A percentile compares a stretch with the other conserved stretches of the same genome.
Conservation (phyloP, 2,888 invertebrate species). For the Stenchaetothrips biformis region DNA sequence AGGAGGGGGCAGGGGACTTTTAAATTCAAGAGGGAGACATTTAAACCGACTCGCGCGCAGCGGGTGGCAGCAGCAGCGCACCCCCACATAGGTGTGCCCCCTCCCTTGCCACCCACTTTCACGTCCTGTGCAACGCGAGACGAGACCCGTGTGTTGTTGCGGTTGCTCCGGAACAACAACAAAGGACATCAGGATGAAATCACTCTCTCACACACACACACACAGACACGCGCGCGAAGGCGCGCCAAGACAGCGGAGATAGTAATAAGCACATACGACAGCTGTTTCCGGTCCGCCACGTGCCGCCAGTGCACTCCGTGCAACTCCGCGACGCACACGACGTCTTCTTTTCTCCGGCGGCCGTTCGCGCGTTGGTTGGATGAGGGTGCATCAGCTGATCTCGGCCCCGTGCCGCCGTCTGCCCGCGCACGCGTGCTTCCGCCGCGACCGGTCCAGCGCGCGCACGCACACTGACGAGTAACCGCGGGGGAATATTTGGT, state of each 20-base stretch:
- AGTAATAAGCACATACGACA: neutral
- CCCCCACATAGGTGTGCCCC: too few species aligned
- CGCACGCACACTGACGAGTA: too few species aligned
- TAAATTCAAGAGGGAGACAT: neutral
- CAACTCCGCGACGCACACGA: neutral
- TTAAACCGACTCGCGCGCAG: neutral
- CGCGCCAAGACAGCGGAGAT: neutral
- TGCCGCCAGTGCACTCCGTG: neutral
- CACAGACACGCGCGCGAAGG: neutral
- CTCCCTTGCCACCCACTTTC: neutral
- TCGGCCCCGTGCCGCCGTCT: neutral
- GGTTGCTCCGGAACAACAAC: conserved; percentile 8
- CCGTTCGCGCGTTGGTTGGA: too few species aligned
- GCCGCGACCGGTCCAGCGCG: too few species aligned
- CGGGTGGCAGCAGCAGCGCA: neutral
- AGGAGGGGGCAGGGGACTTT: neutral
- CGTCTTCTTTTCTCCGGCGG: too few species aligned
- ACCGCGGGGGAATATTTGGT: too few species aligned
- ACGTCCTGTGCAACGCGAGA: neutral
- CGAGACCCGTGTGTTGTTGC: neutral
- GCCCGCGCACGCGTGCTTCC: neutral
- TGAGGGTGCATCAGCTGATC: too few species aligned
- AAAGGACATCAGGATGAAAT: neutral
- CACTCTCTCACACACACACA: neutral
- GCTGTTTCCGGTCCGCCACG: conserved; percentile 11